Evolutionary conservation across 2,113 vertebrate genomes (phyloP).

Genomic region (Dasypus novemcinctus): DNA sequence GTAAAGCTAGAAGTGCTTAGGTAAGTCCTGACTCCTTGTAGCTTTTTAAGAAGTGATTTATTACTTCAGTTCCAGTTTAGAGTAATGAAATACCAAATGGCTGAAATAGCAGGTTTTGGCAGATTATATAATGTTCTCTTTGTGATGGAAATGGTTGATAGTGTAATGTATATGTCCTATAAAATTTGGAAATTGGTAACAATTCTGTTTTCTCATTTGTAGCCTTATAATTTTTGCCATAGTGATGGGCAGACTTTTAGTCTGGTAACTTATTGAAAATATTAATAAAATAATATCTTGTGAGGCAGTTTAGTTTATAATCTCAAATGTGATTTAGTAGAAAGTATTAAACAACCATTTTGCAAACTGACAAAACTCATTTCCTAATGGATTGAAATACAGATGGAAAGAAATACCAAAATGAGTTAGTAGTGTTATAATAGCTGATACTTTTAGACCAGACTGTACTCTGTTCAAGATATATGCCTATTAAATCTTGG

Average conservation of each 20-base stretch:
- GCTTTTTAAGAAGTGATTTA: conserved; percentile 31
- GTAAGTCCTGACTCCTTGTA: neutral
- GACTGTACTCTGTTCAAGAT: conserved; percentile 46
- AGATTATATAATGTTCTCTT: conserved; percentile 42
- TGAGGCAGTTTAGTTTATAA: conserved; percentile 41
- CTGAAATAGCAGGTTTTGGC: conserved; percentile 34
- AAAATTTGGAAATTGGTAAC: conserved; percentile 58
- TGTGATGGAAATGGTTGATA: conserved; percentile 27
- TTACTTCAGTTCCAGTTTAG: conserved; percentile 22
- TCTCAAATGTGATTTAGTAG: conserved; percentile 68
- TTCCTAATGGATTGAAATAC: conserved; percentile 68
- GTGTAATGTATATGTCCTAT: conserved; percentile 36
- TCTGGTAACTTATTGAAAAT: conserved; percentile 66
- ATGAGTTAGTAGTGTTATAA: conserved; percentile 42
- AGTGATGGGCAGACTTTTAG: conserved; percentile 57
- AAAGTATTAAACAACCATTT: conserved; percentile 64
- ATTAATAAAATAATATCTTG: conserved; percentile 59
- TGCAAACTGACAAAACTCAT: conserved; percentile 64
- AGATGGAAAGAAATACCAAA: conserved; percentile 49
- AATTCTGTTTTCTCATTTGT: conserved; percentile 63
- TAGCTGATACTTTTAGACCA: conserved; percentile 52
- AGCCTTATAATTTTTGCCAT: conserved; percentile 43
- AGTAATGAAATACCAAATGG: conserved; percentile 12
- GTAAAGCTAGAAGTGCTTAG: neutral
- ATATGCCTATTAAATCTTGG: neutral